Percentiles rank a stretch among this genome's conserved stretches.
phyloP scores from a whole-genome alignment of 35 echinoderm and acorn worm species.

The Hemicentrotus pulcherrimus region DNA sequence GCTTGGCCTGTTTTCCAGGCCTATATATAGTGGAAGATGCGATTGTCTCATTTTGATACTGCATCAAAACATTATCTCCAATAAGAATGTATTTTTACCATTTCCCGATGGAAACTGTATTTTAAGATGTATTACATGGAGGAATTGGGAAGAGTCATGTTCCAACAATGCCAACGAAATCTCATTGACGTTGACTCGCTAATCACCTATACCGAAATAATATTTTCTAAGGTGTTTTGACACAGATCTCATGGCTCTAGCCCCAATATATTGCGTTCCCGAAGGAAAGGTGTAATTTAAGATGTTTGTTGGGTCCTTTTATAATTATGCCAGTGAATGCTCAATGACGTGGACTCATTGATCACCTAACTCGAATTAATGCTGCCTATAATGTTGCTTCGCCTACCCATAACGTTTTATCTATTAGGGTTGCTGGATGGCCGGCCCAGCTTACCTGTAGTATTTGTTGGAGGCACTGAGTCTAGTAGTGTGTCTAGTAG shows the following conservation, averaged over 20 bases:
- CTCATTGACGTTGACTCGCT: background rate
- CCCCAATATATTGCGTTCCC: no score
- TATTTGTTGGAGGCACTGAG: conserved; percentile 26
- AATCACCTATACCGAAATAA: background rate
- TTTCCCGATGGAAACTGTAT: background rate
- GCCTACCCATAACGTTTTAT: no score
- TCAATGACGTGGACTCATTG: no score
- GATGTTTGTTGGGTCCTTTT: no score
- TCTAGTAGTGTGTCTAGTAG: background rate
- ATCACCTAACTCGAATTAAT: no score
- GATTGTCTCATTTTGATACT: background rate
- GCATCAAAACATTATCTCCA: background rate
- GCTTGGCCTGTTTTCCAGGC: background rate
- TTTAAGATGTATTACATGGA: background rate
- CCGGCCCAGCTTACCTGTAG: conserved; percentile 33
- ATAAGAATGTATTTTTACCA: background rate
- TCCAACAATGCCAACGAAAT: no score
- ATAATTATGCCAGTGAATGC: no score
- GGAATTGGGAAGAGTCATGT: background rate
- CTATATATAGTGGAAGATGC: conserved; percentile 2
- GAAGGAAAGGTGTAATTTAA: no score
- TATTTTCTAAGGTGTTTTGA: background rate
- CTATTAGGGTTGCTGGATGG: background rate
- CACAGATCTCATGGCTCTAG: background rate
- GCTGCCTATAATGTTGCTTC: no score